Percentiles rank a stretch among this genome's conserved stretches.
Conservation (phyloP, 2,797 vertebrate species). For the Threskiornis aethiopicus region DNA sequence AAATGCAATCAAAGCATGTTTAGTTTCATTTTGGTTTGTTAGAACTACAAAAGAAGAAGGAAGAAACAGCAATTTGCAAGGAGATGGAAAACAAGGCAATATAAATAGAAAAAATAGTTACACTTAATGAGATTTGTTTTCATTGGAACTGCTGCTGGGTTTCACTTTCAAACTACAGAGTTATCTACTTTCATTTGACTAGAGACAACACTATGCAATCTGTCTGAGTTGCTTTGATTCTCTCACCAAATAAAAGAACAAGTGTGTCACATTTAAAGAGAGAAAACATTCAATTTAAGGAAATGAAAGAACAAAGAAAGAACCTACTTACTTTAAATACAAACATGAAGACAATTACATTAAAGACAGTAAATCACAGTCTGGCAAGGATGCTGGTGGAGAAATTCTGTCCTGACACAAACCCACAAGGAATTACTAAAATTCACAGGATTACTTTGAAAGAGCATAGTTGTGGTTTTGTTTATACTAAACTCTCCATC, state of each 20-base stretch:
- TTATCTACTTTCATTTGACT: constrained; percentile 66
- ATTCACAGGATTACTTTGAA: not conserved
- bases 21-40: constrained; percentile 25
- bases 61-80: constrained; percentile 25
- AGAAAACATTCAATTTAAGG: constrained; percentile 33
- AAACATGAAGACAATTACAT: constrained; percentile 34
- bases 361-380: constrained; percentile 24
- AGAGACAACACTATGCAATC: constrained; percentile 58
- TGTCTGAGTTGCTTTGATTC: constrained; percentile 36
- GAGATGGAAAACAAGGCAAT: constrained; percentile 41
- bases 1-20: constrained; percentile 24
- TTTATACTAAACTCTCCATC: not conserved
- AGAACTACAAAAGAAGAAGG: constrained; percentile 37
- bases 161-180: constrained; percentile 56
- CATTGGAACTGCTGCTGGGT: constrained; percentile 37
- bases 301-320: constrained; percentile 52
- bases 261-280: constrained; percentile 9
- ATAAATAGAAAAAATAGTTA: constrained; percentile 48
- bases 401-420: not conserved
- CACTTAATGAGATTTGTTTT: constrained; percentile 63
- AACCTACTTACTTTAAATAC: constrained; percentile 25
- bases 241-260: constrained; percentile 49
- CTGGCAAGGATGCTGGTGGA: constrained; percentile 4
- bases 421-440: not conserved
- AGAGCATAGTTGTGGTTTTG: not conserved